Conservation (phyloP, 2,113 vertebrate genomes). For the Rhynchomys soricoides region DNA sequence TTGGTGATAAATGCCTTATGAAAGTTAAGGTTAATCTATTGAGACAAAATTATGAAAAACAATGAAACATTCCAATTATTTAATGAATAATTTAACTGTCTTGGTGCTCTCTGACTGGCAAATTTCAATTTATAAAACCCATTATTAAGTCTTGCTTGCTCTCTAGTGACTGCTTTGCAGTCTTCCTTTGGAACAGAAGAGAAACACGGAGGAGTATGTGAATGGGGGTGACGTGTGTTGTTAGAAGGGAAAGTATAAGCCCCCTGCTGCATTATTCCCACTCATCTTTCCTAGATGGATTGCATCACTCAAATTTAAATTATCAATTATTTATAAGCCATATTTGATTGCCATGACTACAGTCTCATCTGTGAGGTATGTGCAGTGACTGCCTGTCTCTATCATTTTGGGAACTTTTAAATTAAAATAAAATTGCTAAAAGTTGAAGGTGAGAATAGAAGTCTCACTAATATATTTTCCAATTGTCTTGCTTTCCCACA, state of each 20-base stretch:
- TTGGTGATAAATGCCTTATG: neutral
- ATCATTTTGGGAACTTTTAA: neutral
- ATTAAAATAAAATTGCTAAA: neutral
- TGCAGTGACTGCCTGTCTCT: neutral
- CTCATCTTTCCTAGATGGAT: neutral
- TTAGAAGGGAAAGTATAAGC: neutral
- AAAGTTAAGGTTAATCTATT: neutral
- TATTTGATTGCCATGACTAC: neutral
- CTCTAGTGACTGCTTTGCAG: neutral
- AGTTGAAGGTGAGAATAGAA: neutral
- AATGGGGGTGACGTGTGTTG: too few species aligned
- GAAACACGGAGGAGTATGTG: neutral
- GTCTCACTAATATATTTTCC: neutral
- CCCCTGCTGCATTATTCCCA: neutral
- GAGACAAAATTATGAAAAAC: neutral
- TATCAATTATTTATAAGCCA: slow-evolving; percentile 31
- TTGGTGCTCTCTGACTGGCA: neutral
- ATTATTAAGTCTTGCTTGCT: neutral
- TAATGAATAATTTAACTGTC: neutral
- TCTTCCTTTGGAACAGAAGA: neutral
- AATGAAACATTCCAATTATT: neutral
- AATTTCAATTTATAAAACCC: neutral
- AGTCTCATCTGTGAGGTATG: neutral
- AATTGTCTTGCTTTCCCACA: neutral
- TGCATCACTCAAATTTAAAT: slow-evolving; percentile 18